Evolutionary conservation across 2,113 vertebrate genomes (phyloP), one percentile per base, ranked within the genome.

Genomic region (Guaruba guarouba): DNA sequence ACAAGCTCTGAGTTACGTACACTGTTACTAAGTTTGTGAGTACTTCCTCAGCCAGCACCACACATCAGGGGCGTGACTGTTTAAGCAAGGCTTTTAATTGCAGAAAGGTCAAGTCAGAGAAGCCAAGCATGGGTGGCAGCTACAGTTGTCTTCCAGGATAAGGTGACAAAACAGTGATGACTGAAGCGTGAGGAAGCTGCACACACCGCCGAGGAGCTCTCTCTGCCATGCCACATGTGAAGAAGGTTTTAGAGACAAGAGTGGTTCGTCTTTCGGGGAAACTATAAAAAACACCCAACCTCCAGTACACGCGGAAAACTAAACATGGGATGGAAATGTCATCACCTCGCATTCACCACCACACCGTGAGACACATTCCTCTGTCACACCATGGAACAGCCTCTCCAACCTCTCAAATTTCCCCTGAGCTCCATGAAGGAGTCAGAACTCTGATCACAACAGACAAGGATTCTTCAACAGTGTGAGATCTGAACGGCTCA

Each of bases 301-400:
- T n/a, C 33, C 43, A 55, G 23, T 18, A 20, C 62, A 46, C 73
- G 29, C 12, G 10, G 49, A 82, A 92, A 76, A 11, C 10, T 28
- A 66, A 33, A 46, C 16, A 46, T 0, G 11, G 43, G 29, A 48
- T 20, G 27, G 43, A 83, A 90, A 77, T 29, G 37, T 82, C 70
- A 33, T 41, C 52, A 87, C 46, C 35, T 81, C 4, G 0, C 24
- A 22, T 9, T 68, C 6, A 2, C 5, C 78, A 64, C 25, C 82
- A 59, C 25, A 13, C 44, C 0, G 2, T 0, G 1, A 74, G 74
- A 82, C 44, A 66, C 92, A 31, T 66, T 76, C 57, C 41, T 23
- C 68, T 66, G 6, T 41, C n/a, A 27, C 64, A 49, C 20, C 10
- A 57, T 1, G 4, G 23, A 94, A 78, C 46, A 13, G 73, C 16